Evolutionary conservation across 2,113 vertebrate genomes (phyloP), one percentile per base, ranked within the genome.

Genomic region (Oxyruncus cristatus): DNA sequence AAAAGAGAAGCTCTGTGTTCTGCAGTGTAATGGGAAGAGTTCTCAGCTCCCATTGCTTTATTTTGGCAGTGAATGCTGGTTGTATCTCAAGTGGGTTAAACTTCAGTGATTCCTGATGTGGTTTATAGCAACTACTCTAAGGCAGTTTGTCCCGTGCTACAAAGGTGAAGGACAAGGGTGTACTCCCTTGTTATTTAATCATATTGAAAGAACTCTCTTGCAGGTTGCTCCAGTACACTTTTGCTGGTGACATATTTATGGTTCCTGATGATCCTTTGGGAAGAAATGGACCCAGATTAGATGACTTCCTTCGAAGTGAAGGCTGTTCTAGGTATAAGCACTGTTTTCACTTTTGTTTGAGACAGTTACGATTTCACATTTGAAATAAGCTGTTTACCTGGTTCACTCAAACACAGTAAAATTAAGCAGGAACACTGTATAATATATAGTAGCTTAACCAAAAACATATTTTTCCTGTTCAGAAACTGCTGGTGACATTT

Each of bases 221-320:
- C 95, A 99, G 99, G 95, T 97, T 99, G 93, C 98, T 99, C 58
- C 99, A 99, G 96, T 99, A 99, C 85, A 99, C 99, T 12, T 99
- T 99, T 93, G 99, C 98, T 61, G 99, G 99, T 92, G 99, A 99
- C 93, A 99, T 99, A 96, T 99, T 99, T 97, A 99, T 99, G 99
- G 99, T 99, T 98, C 99, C 99, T 32, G 99, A 99, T 91, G 99
- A 99, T 97, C 99, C 99, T 46, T 97, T 99, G 97, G 99, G 99
- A 85, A 99, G 98, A 96, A 93, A 98, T 5, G 99, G 99, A 37
- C 99, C 99, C 56, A 98, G 98, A 67, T 94, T 99, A 58, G 98
- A 99, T 85, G 82, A 97, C 56, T 99, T 99, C 95, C 98, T 99
- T 79, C 96, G 80, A 67, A 99, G 98, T 95, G 97, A 98, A 52